A percentile compares a stretch with the other conserved stretches of the same genome.
Evolutionary conservation across 2,888 invertebrate genomes (phyloP).

Genomic region (Lasius platythorax): DNA sequence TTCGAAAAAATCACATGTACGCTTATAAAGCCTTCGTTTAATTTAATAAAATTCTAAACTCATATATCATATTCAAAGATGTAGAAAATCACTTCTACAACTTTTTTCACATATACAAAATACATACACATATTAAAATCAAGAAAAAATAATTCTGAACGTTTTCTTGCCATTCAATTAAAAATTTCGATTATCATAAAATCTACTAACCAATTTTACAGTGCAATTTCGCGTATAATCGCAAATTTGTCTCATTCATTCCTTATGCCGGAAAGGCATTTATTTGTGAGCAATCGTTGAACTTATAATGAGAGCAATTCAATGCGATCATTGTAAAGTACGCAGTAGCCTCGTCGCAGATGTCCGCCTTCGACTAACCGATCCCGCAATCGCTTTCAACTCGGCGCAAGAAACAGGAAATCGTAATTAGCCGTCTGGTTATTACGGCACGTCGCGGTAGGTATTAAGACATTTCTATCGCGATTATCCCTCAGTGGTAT

Average conservation of each 20-base stretch:
- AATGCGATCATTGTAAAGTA: conserved; percentile 25
- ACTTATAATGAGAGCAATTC: conserved; percentile 43
- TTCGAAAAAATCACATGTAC: not conserved
- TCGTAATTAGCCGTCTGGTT: conserved; percentile 69
- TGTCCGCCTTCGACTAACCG: conserved; percentile 32
- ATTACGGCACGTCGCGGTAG: conserved; percentile 66
- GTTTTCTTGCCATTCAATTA: not conserved
- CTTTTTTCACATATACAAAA: not conserved
- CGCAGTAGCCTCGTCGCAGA: conserved; percentile 11
- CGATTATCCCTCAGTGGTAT: conserved; percentile 49
- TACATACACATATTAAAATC: not conserved
- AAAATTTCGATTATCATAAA: conserved; percentile 4
- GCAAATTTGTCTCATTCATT: conserved; percentile 1
- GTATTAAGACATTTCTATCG: conserved; percentile 68
- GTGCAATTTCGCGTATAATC: conserved; percentile 1
- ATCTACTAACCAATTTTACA: conserved; percentile 3
- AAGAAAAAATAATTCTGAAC: not conserved
- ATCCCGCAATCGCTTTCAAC: conserved; percentile 24
- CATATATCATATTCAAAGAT: not conserved
- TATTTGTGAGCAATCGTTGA: not conserved
- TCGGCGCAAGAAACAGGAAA: conserved; percentile 68
- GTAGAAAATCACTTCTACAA: not conserved
- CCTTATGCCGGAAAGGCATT: not conserved
- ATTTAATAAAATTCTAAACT: not conserved
- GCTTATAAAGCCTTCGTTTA: not conserved